A percentile compares a stretch with the other conserved stretches of the same genome.
Conservation (phyloP, 92 coral and sea anemone species). For the Meandrina meandrites region DNA sequence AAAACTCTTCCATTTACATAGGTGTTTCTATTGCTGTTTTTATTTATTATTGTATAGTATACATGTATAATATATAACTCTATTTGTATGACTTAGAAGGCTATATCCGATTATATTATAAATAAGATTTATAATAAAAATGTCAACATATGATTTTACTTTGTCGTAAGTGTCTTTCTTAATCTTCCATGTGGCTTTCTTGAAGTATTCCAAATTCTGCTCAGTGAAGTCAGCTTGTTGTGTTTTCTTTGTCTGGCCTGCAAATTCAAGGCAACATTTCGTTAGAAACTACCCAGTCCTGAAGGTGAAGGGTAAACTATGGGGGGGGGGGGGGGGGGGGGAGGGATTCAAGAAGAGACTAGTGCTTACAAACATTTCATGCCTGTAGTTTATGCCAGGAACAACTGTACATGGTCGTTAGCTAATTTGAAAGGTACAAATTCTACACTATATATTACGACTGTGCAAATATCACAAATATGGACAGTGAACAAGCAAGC, state of each 20-base stretch:
- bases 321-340: too few relatives aligned
- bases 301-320: too few relatives aligned
- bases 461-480: not conserved
- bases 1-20: not conserved
- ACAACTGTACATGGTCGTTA: not conserved
- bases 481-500: too few relatives aligned
- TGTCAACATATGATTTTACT: constrained; percentile 32
- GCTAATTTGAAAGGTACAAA: not conserved
- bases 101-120: not conserved
- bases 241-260: constrained; percentile 29
- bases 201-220: constrained; percentile 74
- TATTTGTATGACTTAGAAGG: not conserved
- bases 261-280: too few relatives aligned
- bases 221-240: constrained; percentile 65
- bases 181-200: constrained; percentile 69
- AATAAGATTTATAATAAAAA: not conserved
- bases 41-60: not conserved
- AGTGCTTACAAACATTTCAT: too few relatives aligned
- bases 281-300: not conserved
- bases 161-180: constrained; percentile 71
- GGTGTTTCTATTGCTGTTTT: not conserved
- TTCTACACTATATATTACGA: not conserved
- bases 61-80: not conserved
- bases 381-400: too few relatives aligned
- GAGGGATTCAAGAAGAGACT: too few relatives aligned